Percentiles rank a stretch among this genome's conserved stretches.
Evolutionary conservation across 2,888 invertebrate species (phyloP).

Genomic region (Lapara coniferarum): DNA sequence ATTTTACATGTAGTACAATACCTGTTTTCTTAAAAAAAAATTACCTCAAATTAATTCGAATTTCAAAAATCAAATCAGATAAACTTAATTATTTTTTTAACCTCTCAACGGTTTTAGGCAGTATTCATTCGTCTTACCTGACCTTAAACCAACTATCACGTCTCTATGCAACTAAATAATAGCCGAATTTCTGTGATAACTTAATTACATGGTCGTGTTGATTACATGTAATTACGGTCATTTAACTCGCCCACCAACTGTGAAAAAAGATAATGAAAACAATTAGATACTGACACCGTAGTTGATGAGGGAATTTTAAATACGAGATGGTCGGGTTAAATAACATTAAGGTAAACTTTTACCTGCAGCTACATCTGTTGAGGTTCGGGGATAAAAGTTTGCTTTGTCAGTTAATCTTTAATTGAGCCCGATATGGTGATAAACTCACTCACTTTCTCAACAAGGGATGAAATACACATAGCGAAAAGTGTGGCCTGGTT

Average conservation of each 20-base stretch:
- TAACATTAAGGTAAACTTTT: constrained; percentile 16
- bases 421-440: too few species aligned
- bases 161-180: constrained; percentile 4
- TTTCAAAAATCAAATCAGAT: too few species aligned
- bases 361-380: too few species aligned
- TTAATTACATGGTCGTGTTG: constrained; percentile 56
- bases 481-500: too few species aligned
- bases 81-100: too few species aligned
- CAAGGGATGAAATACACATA: too few species aligned
- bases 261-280: constrained; percentile 69
- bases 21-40: too few species aligned
- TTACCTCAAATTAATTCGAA: too few species aligned
- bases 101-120: not conserved
- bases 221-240: constrained; percentile 59
- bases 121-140: not conserved
- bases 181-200: constrained; percentile 46
- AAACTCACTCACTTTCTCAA: too few species aligned
- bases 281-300: constrained; percentile 47
- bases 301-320: constrained; percentile 29
- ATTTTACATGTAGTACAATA: too few species aligned
- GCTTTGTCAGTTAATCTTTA: too few species aligned
- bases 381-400: too few species aligned
- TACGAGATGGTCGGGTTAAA: constrained; percentile 30
- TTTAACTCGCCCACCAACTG: constrained; percentile 60
- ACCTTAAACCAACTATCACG: not conserved